A percentile compares a stretch with the other conserved stretches of the same genome.
These are phyloP conservation scores for Drosophila meridionalis DNA, from an alignment of 2,888 invertebrate species.

Conservation along the genomic window DNA sequence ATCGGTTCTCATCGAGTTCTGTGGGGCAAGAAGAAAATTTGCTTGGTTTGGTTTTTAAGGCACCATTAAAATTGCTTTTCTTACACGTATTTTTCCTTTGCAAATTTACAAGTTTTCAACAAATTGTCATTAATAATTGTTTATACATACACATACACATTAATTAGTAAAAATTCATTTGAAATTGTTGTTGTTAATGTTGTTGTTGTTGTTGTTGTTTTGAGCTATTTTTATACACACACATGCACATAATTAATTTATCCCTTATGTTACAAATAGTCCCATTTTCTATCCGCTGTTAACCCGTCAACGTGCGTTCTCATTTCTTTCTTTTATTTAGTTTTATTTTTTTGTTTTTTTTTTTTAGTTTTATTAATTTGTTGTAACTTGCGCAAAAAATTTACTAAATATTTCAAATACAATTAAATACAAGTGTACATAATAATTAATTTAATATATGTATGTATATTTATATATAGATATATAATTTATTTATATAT, in stretches of 20 bases:
- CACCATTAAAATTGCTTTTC: conserved; percentile 85
- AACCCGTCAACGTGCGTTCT: conserved; percentile 48
- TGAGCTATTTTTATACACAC: conserved; percentile 69
- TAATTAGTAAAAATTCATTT: conserved; percentile 73
- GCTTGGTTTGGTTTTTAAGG: conserved; percentile 84
- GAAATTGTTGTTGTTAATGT: conserved; percentile 45
- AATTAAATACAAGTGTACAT: conserved; percentile 82
- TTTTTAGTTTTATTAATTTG: conserved; percentile 42
- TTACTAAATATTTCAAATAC: conserved; percentile 82
- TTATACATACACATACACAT: conserved; percentile 57
- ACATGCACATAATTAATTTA: conserved; percentile 65
- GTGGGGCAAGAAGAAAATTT: conserved; percentile 81
- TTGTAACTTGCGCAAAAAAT: conserved; percentile 81
- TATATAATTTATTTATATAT: conserved; percentile 65
- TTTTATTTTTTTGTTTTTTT: conserved; percentile 11
- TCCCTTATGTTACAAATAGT: conserved; percentile 67
- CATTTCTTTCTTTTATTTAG: conserved; percentile 19
- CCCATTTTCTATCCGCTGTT: conserved; percentile 69
- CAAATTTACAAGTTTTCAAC: conserved; percentile 82
- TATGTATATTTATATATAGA: conserved; percentile 68
- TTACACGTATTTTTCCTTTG: conserved; percentile 84
- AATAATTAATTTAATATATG: conserved; percentile 76
- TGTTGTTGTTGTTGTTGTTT: conserved; percentile 21
- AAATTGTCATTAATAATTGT: conserved; percentile 64
- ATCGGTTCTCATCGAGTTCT: conserved; percentile 44